Evolutionary conservation across 53 echinoderm and acorn worm genomes (phyloP).

Genomic region (Antedon mediterranea): DNA sequence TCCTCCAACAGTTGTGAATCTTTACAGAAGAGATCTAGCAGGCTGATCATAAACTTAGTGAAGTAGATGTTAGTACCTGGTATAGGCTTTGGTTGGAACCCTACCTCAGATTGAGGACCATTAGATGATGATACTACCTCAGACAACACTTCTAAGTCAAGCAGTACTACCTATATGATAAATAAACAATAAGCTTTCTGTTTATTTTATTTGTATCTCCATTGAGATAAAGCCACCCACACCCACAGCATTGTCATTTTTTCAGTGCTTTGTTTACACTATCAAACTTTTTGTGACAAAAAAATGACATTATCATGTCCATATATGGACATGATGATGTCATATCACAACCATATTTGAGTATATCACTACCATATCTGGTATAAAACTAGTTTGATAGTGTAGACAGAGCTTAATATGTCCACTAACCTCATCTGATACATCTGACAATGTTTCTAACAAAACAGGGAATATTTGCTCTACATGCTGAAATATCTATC

Average conservation of each 20-base stretch:
- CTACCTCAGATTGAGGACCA: conserved; percentile 31
- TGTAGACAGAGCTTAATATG: no score
- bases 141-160: conserved; percentile 69
- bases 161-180: conserved; percentile 97
- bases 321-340: no score
- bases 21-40: conserved; percentile 55
- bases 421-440: conserved; percentile 76
- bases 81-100: conserved; percentile 13
- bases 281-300: no score
- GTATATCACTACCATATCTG: no score
- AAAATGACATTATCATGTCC: no score
- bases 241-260: no score
- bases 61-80: conserved; percentile 77
- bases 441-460: conserved; percentile 55
- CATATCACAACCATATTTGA: no score
- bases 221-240: no score
- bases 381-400: no score
- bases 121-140: conserved; percentile 74
- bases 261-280: no score
- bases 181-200: no score
- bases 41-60: conserved; percentile 67
- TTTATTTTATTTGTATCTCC: no score
- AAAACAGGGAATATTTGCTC: conserved; percentile 80
- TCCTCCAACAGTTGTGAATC: conserved; percentile 61
- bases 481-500: conserved; percentile 81